A percentile compares a stretch with the other conserved stretches of the same genome.
Conservation (phyloP, 2,888 invertebrate species). For the Habrosyne pyritoides region DNA sequence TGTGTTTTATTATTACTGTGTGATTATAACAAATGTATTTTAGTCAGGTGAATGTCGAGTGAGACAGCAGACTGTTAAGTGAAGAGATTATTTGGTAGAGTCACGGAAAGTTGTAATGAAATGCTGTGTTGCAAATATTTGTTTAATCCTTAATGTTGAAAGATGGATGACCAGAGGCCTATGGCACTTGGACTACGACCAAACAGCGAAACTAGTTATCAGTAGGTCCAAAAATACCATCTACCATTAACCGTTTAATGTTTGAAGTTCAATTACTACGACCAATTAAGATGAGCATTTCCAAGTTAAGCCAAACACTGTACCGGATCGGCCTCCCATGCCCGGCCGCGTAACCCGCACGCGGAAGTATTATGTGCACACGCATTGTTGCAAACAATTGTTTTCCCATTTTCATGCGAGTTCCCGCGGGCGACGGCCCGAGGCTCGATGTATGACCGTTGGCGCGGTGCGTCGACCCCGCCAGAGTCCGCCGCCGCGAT, state of each 20-base stretch:
- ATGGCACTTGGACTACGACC: too few relatives aligned
- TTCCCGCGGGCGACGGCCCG: slow-evolving; percentile 51
- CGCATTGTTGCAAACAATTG: slow-evolving; percentile 66
- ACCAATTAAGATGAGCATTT: background rate
- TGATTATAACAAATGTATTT: background rate
- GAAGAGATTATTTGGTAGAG: too few relatives aligned
- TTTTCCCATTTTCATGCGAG: slow-evolving; percentile 63
- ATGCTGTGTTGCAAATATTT: too few relatives aligned
- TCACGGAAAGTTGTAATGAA: too few relatives aligned
- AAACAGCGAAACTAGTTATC: too few relatives aligned
- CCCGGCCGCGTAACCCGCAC: slow-evolving; percentile 22
- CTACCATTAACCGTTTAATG: background rate
- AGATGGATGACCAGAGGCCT: too few relatives aligned
- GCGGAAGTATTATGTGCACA: slow-evolving; percentile 39
- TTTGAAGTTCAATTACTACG: background rate
- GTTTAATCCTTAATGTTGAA: too few relatives aligned
- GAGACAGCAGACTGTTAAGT: too few relatives aligned
- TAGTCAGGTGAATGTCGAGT: background rate
- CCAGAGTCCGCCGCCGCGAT: slow-evolving; percentile 30
- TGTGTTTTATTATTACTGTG: background rate
- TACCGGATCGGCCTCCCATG: slow-evolving; percentile 15
- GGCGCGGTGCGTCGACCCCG: slow-evolving; percentile 41
- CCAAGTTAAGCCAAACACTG: background rate
- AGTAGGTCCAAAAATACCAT: background rate
- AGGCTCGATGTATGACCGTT: slow-evolving; percentile 59